Conservation (phyloP, 2,113 vertebrate species). For the Bos taurus region ARS-UCD2.0 NC_037357.1:74361501-74362000, state of each 20-base stretch:
- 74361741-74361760: slow-evolving; percentile 5
- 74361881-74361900: slow-evolving; percentile 39
- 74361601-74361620: neutral
- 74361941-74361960: neutral
- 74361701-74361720: neutral
- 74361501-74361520: neutral
- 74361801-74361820: neutral
- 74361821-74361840: slow-evolving; percentile 27
- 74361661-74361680: neutral
- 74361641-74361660: neutral
- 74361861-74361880: slow-evolving; percentile 45
- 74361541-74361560: neutral
- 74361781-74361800: neutral
- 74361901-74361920: slow-evolving; percentile 45
- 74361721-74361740: slow-evolving; percentile 17
- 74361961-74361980: slow-evolving; percentile 1
- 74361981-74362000: neutral
- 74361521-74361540: neutral
- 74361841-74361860: slow-evolving; percentile 58
- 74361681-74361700: neutral
- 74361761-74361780: neutral
- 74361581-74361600: neutral
- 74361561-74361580: neutral
- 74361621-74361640: neutral
- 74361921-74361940: neutral